phyloP scores from a whole-genome alignment of 2,113 vertebrate species.

The Cottus gobio region DNA sequence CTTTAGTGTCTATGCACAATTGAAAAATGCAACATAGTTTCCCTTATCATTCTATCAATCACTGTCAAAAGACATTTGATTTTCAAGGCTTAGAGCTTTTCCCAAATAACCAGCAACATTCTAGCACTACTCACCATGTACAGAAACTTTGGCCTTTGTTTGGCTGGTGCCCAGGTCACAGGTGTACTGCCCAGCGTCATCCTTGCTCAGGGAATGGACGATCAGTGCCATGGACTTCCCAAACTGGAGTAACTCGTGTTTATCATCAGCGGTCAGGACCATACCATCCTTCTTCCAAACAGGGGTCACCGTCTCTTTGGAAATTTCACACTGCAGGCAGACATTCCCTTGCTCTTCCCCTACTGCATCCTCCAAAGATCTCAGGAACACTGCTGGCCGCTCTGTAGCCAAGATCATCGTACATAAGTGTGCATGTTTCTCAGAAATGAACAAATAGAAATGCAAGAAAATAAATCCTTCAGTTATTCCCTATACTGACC shows the following conservation, averaged over 20 bases:
- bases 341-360: conserved; percentile 87
- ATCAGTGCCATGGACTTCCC: conserved; percentile 86
- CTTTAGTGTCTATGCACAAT: neutral
- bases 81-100: no score
- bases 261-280: conserved; percentile 82
- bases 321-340: conserved; percentile 90
- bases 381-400: conserved; percentile 91
- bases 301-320: conserved; percentile 86
- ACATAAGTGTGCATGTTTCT: neutral
- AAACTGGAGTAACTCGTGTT: conserved; percentile 86
- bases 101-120: neutral
- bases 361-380: conserved; percentile 86
- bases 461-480: neutral
- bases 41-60: neutral
- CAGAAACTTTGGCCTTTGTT: conserved; percentile 87
- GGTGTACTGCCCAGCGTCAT: conserved; percentile 89
- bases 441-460: neutral
- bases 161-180: conserved; percentile 90
- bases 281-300: conserved; percentile 90
- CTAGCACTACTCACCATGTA: conserved; percentile 86
- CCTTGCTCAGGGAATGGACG: conserved; percentile 85
- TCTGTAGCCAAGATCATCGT: conserved; percentile 76
- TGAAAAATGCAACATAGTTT: neutral
- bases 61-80: neutral
- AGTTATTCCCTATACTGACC: conserved; percentile 80